Evolutionary conservation across 2,888 invertebrate genomes (phyloP), one percentile per base, ranked within the genome.

Genomic region (Nomada ferruginata): DNA sequence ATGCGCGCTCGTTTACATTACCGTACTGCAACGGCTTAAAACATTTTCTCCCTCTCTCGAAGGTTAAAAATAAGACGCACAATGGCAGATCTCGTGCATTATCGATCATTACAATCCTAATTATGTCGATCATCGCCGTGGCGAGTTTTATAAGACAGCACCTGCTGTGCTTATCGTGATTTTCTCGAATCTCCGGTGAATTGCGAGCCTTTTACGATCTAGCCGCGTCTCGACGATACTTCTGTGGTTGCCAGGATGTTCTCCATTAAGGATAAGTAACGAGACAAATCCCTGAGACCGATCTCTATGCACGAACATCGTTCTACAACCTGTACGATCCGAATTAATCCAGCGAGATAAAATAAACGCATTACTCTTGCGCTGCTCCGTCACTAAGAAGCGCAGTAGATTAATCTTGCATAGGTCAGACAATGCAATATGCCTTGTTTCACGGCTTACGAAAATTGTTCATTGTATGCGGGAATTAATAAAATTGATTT

Each of bases 91-190:
- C 18, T 47, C 53, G 52, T 20, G 15, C 47, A 47, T 47, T 53
- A 64, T 59, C 76, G 68, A 76, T 64, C 57, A 64, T 70, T 76
- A 47, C 36, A 65, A 18, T 29, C 15, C n/a, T 23, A 44, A 15
- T 44, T 29, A 36, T 15, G 57, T 64, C 47, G 85, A 85, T 82
- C 65, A 59, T 63, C 66, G 55, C 73, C 73, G 57, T 23, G 42
- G 7, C 2, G 7, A 53, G 53, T 63, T 70, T 83, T 73, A 85
- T 86, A 65, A 74, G 72, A 60, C 66, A 66, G 70, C 72, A 78
- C 77, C 81, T 77, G 76, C 61, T 47, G 60, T 69, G 72, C 47
- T 74, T 85, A 80, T 83, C 63, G 76, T 83, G 60, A 63, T 86
- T 81, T 78, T n/a, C 26, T 57, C 68, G 10, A 36, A 23, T 20